Base-by-base conservation (phyloP, 2,113 vertebrate species). In the Sphaerodactylus townsendi region DNA sequence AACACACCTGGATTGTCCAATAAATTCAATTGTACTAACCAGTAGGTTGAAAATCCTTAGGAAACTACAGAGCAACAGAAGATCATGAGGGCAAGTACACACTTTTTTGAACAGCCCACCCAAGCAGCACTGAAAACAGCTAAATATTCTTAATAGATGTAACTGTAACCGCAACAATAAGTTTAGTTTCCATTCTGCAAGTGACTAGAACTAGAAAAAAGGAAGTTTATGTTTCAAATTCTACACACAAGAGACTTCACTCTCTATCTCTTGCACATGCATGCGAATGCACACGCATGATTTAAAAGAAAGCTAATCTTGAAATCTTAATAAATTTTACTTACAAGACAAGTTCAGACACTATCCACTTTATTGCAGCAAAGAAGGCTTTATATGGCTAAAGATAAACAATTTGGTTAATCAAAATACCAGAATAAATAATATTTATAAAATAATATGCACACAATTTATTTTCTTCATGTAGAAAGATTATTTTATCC, bases 321-420 rank as follows among this genome's bases (percentile, higher is more conserved):
- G n/a, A 88, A 39, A 41, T 90, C 41, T 69, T 82, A 77, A 79
- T 77, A 77, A 91, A 87, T 89, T 93, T 76, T 95, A 96, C 99
- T 99, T 98, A 99, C 99, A 99, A 95, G 96, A 99, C 96, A 89
- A 99, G 95, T 93, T 99, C 98, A 28, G 98, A 98, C 95, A 99
- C 95, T 93, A 99, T 97, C 98, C 98, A 99, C 95, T 98, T 99
- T 82, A 97, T 93, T 73, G 97, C 96, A 72, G 98, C 96, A 90
- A 98, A 96, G 94, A 98, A 95, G 89, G 98, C 96, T 88, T 98
- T 97, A 92, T 99, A 99, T 79, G 99, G 99, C 99, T 99, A 93
- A 91, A 97, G 92, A 93, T 83, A 96, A 96, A 91, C 82, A 95
- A 93, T 80, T 75, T 4, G 64, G 88, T 95, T 87, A 90, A 93